Evolutionary conservation across 1,140 invertebrate species (phyloP).

Genomic region (Aphis craccivora): DNA sequence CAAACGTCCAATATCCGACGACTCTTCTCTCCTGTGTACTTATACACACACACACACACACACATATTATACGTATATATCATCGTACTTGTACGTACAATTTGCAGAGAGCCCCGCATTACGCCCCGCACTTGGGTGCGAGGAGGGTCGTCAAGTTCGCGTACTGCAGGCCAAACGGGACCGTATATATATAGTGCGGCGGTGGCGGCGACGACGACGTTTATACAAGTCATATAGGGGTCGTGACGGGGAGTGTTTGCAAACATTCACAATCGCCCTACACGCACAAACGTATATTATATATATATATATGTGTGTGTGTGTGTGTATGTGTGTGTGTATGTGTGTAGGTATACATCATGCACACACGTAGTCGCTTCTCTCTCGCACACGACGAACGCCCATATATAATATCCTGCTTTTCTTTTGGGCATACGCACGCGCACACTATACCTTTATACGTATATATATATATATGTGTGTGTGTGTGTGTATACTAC

Average conservation of each 20-base stretch:
- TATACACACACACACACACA: neutral
- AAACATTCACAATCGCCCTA: conserved; percentile 53
- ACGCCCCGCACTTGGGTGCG: conserved; percentile 7
- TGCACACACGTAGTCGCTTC: neutral
- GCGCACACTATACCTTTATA: neutral
- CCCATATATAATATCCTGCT: neutral
- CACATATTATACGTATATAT: neutral
- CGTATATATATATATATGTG: too few relatives aligned
- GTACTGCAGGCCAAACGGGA: neutral
- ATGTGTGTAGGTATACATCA: neutral
- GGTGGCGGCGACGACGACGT: neutral
- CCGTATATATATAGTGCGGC: neutral
- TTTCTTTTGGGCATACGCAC: neutral
- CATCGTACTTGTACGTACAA: conserved; percentile 4
- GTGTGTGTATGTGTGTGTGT: neutral
- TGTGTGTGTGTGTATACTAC: neutral
- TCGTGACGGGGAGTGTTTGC: conserved; percentile 52
- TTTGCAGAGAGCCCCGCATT: conserved; percentile 30
- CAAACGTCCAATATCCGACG: conserved; percentile 45
- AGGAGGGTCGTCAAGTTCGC: conserved; percentile 36
- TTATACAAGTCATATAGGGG: conserved; percentile 48
- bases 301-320: neutral
- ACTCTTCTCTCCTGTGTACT: neutral
- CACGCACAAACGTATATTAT: neutral
- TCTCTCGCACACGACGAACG: neutral